Evolutionary conservation across 2,888 invertebrate species (phyloP).

Genomic region (Cephalotes varians): DNA sequence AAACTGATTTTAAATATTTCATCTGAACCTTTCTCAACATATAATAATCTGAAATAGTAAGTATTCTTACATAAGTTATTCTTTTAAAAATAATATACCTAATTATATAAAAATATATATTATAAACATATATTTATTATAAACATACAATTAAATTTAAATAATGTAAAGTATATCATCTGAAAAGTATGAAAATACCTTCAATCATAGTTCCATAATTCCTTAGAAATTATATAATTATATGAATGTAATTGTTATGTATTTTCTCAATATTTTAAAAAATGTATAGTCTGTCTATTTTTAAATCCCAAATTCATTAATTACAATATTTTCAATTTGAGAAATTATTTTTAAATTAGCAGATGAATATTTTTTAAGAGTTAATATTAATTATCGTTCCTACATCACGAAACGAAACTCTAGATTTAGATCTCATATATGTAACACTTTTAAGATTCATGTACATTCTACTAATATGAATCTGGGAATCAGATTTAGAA

Average conservation of each 20-base stretch:
- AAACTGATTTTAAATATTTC: constrained; percentile 8
- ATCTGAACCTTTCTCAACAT: not conserved
- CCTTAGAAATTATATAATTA: not conserved
- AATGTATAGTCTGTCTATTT: not conserved
- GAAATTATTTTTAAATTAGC: not conserved
- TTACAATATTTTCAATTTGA: not conserved
- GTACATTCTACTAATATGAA: too few relatives aligned
- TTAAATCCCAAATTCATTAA: not conserved
- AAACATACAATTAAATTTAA: not conserved
- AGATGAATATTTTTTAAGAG: not conserved
- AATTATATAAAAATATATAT: not conserved
- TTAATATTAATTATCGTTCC: too few relatives aligned
- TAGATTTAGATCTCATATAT: not conserved
- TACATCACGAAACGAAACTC: not conserved
- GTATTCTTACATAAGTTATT: too few relatives aligned
- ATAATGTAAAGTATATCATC: too few relatives aligned
- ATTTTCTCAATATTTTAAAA: not conserved
- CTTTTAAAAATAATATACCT: not conserved
- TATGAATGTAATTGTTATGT: not conserved
- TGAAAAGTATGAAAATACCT: not conserved
- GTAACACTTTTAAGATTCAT: not conserved
- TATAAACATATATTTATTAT: not conserved
- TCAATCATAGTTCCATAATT: not conserved
- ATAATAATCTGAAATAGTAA: not conserved
- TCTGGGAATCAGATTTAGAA: not conserved